A percentile compares a stretch with the other conserved stretches of the same genome.
Conservation (phyloP, 2,797 vertebrate genomes). For the Falco columbarius region DNA sequence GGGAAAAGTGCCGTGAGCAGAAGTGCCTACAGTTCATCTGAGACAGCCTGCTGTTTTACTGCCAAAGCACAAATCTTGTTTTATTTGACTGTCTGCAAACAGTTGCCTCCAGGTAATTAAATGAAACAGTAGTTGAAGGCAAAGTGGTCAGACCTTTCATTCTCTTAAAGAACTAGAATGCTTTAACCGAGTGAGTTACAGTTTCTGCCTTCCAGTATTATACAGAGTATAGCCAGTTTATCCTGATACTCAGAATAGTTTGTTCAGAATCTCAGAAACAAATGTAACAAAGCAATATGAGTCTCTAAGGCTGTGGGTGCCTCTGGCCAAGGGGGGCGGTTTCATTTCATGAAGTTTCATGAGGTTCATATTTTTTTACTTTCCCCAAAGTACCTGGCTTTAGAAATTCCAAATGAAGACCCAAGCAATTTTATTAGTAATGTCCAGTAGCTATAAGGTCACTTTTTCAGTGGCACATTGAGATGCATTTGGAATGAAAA, state of each 20-base stretch:
- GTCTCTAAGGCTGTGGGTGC: not conserved
- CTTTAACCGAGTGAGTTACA: not conserved
- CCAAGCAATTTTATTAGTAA: not conserved
- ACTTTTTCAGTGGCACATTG: not conserved
- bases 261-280: not conserved
- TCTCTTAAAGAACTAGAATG: not conserved
- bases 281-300: not conserved
- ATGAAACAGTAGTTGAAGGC: not conserved
- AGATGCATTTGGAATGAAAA: not conserved
- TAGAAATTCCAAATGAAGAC: not conserved
- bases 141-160: not conserved
- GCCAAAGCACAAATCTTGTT: not conserved
- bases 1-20: not conserved
- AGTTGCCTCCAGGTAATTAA: not conserved
- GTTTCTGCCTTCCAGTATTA: not conserved
- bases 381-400: not conserved
- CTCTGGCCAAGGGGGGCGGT: not conserved
- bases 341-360: not conserved
- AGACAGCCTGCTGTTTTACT: not conserved
- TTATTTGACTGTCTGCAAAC: not conserved
- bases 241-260: not conserved
- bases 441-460: not conserved
- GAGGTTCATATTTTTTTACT: not conserved
- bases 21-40: not conserved
- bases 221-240: not conserved